A percentile compares a stretch with the other conserved stretches of the same genome.
Conservation (phyloP, 2,888 invertebrate species). For the Epinotia bilunana region DNA sequence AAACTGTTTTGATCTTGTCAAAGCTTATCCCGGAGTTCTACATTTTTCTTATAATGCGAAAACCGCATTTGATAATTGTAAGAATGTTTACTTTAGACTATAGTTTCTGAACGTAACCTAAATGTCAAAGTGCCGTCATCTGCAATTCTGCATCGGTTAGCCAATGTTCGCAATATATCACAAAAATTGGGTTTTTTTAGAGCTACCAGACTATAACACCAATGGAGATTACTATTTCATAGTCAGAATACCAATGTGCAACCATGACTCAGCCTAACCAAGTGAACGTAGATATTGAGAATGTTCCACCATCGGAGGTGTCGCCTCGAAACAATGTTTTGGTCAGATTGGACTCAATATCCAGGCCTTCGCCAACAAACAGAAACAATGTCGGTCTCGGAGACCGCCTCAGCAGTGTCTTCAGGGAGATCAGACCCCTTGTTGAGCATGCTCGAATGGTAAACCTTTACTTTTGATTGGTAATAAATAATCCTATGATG, state of each 20-base stretch:
- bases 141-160: constrained; percentile 31
- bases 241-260: constrained; percentile 40
- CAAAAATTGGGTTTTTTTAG: constrained; percentile 24
- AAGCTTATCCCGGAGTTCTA: too few species aligned
- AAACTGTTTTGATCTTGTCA: too few species aligned
- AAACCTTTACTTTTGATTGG: constrained; percentile 45
- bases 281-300: constrained; percentile 76
- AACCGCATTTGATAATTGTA: too few species aligned
- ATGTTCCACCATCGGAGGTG: constrained; percentile 65
- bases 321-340: constrained; percentile 64
- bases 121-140: constrained; percentile 36
- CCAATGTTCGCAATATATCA: constrained; percentile 34
- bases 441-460: constrained; percentile 86
- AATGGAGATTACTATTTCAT: constrained; percentile 30
- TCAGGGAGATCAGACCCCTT: constrained; percentile 87
- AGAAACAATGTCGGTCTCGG: constrained; percentile 74
- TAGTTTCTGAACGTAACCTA: constrained; percentile 15
- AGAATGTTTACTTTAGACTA: background rate
- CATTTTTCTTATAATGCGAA: too few species aligned
- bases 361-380: constrained; percentile 63
- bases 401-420: constrained; percentile 76
- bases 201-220: constrained; percentile 16
- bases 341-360: constrained; percentile 68
- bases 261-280: constrained; percentile 76
- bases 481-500: constrained; percentile 24